Evolutionary conservation across 2,797 vertebrate species (phyloP), one percentile per base, ranked within the genome.

Genomic region (Urocyon cinereoargenteus): DNA sequence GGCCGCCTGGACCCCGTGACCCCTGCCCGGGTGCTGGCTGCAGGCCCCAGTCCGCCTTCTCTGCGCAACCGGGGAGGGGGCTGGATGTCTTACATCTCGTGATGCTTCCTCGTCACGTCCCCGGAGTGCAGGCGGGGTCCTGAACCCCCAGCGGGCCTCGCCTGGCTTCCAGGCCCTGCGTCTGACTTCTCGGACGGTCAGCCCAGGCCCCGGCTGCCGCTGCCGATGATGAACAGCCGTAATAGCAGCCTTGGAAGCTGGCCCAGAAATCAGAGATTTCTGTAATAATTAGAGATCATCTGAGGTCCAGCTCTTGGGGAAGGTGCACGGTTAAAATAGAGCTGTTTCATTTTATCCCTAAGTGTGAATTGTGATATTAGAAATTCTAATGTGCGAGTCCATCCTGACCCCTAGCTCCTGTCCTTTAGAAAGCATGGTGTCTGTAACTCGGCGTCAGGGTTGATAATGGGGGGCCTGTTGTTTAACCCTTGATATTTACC

Each of bases 401-500:
- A 82, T 79, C 2, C 85, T 62, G 96, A 90, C 87, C 90, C 31
- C 73, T 0, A 3, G 85, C 21, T 14, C 26, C 83, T 89, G 96
- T 91, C 96, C 97, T 98, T 97, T 95, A 73, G 70, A 86, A 97
- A 95, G 92, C 59, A 49, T 70, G 95, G 90, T 16, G 40, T 79
- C 77, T 2, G 70, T 96, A 57, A 9, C 94, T 88, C 51, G 2
- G 34, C 59, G 64, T 45, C 55, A 5, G 21, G 34, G 14, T 26
- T 57, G 66, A 34, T 77, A 85, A 82, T 40, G 66, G 16, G 93
- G 94, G 86, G 36, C 86, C 68, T 91, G 73, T 82, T 57, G 94
- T 90, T 97, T 96, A 93, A 90, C 93, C 92, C 90, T 97, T 98
- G 97, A 19, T 98, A 97, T 98, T 98, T 98, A 89, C 93, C 66